Base-by-base conservation (phyloP, 2,113 vertebrate species). In the Rhynchomys soricoides region DNA sequence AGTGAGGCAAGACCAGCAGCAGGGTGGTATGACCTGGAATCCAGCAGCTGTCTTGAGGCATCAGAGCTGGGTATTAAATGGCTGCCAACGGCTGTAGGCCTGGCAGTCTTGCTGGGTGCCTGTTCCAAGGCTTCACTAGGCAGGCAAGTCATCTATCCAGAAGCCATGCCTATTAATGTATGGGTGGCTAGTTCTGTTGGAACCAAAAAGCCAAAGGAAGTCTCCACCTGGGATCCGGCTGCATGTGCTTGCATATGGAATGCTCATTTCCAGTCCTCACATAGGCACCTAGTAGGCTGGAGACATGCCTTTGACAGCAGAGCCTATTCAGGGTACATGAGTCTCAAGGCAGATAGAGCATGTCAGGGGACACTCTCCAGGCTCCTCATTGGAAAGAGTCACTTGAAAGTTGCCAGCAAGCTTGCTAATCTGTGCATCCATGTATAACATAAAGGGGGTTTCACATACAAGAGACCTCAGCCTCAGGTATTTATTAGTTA, bases 21-120 rank as follows among this genome's bases (percentile, higher is more conserved):
- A 13, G 3, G 29, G 9, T 3, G 0, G 8, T 40, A 17, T 16
- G 37, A 4, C 3, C 0, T 0, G 26, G n/a, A 55, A 16, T 34
- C 52, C 34, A 17, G 40, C 1, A 31, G 85, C 77, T 34, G 19
- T 21, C 7, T 0, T 13, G 13, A 48, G 26, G 79, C 21, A 17
- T 83, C 79, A 59, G 7, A 16, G 12, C n/a, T 29, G 37, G 55
- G 5, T 5, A 16, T 40, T n/a, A 83, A 40, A 7, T 59, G 21
- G 22, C 24, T 16, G 1, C 55, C n/a, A 40, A 55, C 22, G 7
- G 22, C 22, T 62, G 29, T 16, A 62, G 79, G 6, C n/a, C 22
- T 62, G 81, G 24, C 57, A 29, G 57, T 43, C 34, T 57, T n/a
- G 34, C 52, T 55, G 48, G 17, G 50, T 37, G 19, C 31, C 78